These are phyloP conservation scores for Poecilia latipinna DNA, from an alignment of 2,113 vertebrate species.

Conservation along the genomic window DNA sequence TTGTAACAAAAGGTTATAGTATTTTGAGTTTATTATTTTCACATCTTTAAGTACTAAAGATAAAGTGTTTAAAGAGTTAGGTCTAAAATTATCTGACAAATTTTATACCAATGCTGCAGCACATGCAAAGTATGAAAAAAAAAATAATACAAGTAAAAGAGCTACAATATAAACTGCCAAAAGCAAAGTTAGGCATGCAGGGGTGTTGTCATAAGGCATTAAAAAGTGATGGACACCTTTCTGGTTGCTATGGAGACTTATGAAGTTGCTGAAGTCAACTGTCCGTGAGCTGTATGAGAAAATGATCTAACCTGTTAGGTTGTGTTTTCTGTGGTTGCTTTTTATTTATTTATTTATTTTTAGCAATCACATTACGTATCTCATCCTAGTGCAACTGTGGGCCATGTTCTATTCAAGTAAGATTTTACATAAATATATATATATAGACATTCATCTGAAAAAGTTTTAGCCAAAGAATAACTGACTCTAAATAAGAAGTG, in stretches of 20 bases:
- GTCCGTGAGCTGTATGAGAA: background rate
- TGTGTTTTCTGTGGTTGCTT: too few relatives aligned
- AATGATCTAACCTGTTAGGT: background rate
- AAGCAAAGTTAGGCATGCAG: background rate
- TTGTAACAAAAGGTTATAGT: too few relatives aligned
- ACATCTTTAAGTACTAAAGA: too few relatives aligned
- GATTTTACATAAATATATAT: background rate
- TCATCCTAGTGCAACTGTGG: background rate
- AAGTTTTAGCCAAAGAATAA: background rate
- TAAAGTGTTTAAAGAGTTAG: too few relatives aligned
- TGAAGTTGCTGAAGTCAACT: slow-evolving; percentile 18
- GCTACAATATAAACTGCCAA: background rate
- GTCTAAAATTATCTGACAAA: too few relatives aligned
- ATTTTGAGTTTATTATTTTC: too few relatives aligned
- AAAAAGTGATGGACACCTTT: slow-evolving; percentile 5
- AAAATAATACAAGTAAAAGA: background rate
- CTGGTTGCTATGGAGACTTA: slow-evolving; percentile 5
- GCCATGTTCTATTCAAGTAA: background rate
- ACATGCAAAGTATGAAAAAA: background rate
- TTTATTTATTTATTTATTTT: too few relatives aligned
- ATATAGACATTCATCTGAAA: background rate
- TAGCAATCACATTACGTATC: background rate
- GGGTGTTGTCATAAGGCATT: background rate
- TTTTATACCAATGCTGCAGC: too few relatives aligned
- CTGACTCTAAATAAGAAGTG: slow-evolving; percentile 37